Evolutionary conservation across 2,113 vertebrate genomes (phyloP).

Genomic region (Eptesicus fuscus): DNA sequence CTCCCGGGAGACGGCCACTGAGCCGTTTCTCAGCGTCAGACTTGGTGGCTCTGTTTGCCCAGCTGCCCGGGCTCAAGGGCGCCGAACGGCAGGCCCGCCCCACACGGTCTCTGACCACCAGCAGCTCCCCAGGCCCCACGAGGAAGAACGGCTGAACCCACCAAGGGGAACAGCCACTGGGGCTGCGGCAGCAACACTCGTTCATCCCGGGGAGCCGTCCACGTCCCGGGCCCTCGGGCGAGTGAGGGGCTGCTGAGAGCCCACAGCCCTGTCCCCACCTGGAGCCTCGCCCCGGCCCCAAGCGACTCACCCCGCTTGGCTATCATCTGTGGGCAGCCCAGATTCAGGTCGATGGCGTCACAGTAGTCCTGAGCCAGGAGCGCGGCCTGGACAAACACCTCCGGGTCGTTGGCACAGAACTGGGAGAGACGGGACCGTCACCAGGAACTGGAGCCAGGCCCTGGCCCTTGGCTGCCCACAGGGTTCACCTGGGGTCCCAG

Average conservation of each 20-base stretch:
- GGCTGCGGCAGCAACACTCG: no score
- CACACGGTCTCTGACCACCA: fast-evolving
- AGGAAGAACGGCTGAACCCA: background rate
- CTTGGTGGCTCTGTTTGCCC: background rate
- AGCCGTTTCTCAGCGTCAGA: background rate
- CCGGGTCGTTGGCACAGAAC: constrained; percentile 99
- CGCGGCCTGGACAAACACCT: constrained; percentile 94
- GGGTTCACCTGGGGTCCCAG: fast-evolving
- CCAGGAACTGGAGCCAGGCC: background rate
- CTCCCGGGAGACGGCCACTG: fast-evolving
- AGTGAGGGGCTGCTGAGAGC: background rate
- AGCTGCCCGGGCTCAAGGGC: background rate
- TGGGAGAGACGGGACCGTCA: constrained; percentile 68
- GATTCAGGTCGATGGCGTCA: constrained; percentile 95
- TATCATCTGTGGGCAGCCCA: constrained; percentile 98
- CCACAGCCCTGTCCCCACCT: background rate
- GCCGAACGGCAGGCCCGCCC: no score
- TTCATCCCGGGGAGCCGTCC: background rate
- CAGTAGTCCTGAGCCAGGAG: constrained; percentile 95
- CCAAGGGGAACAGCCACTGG: no score
- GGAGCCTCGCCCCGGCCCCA: fast-evolving
- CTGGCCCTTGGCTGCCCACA: background rate
- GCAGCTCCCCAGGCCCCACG: no score
- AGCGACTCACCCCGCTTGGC: constrained; percentile 91
- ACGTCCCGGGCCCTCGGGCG: fast-evolving